Evolutionary conservation across 2,797 vertebrate species (phyloP), one percentile per base, ranked within the genome.

Genomic region (Sebastes steindachneri): DNA sequence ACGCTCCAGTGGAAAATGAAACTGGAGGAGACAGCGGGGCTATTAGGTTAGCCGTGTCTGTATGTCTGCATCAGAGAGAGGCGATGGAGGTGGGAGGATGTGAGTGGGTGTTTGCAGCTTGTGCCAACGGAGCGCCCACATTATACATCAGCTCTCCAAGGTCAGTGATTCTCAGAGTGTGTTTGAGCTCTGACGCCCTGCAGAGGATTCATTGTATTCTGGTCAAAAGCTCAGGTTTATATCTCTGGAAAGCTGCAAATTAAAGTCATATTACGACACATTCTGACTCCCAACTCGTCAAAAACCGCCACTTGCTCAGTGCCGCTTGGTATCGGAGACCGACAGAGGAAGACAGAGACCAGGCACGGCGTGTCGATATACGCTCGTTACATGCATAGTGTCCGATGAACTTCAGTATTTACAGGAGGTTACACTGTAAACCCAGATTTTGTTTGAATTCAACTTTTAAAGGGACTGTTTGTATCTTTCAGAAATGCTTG

Each of bases 1-100:
- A 83, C 67, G 23, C 72, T 79, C 4, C 68, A 68, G 86, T 84
- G 92, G 93, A 94, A 94, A 94, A 94, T 92, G 88, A 94, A 95
- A 94, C 90, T 64, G 1, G 88, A 94, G 89, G 74, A 93, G 89
- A 75, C 78, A n/a, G 80, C 31, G 28, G 6, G 68, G 76, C 74
- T 62, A 74, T 84, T 84, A 85, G 88, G 74, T 76, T 35, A 77
- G 72, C 57, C 21, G 14, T 65, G 79, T 87, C 67, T 84, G 77
- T 70, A 23, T 62, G 63, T 81, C 62, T 68, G 75, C 64, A 71
- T 53, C 14, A 25, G 63, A 54, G 82, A 58, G 74, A 21, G 7
- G 35, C 35, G 60, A 11, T 35, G 83, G 55, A 9, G 72, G 79
- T 83, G 79, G 76, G 83, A 73, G 79, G 71, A 65, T 59, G 65